A percentile compares a stretch with the other conserved stretches of the same genome.
Conservation (phyloP, 2,888 invertebrate species). For the Dorcus parallelipipedus region DNA sequence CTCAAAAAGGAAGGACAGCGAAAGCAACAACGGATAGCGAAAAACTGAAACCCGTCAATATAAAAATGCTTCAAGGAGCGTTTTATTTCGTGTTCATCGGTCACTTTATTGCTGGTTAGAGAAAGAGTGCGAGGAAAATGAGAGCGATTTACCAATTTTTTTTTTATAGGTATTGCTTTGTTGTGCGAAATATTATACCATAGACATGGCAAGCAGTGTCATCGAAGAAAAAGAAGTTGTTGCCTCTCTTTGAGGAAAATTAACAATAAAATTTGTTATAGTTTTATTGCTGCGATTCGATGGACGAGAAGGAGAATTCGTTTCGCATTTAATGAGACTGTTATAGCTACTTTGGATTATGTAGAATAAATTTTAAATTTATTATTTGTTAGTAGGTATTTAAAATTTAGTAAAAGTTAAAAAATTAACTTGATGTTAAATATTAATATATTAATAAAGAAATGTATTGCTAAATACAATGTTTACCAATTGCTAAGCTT, state of each 20-base stretch:
- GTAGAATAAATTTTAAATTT: slow-evolving; percentile 18
- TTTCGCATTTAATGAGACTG: slow-evolving; percentile 25
- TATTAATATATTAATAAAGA: no score
- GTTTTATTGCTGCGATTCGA: slow-evolving; percentile 6
- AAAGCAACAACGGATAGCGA: slow-evolving; percentile 41
- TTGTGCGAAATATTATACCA: slow-evolving; percentile 21
- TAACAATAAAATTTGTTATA: slow-evolving; percentile 9
- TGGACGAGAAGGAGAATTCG: slow-evolving; percentile 16
- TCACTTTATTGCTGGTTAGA: slow-evolving; percentile 57
- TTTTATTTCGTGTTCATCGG: slow-evolving; percentile 69
- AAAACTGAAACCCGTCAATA: slow-evolving; percentile 61
- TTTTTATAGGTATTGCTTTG: slow-evolving; percentile 22
- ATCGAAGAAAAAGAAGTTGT: slow-evolving; percentile 6
- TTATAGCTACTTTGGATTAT: slow-evolving; percentile 29
- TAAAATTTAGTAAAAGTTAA: no score
- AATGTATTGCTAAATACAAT: no score
- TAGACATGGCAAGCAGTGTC: slow-evolving; percentile 6
- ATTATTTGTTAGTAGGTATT: no score
- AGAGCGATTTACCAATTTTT: not conserved
- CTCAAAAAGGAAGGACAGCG: slow-evolving; percentile 30
- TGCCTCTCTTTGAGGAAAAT: slow-evolving; percentile 2
- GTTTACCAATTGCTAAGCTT: no score
- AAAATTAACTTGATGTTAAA: no score
- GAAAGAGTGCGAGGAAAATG: not conserved
- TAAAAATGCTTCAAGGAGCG: slow-evolving; percentile 70